phyloP scores from a whole-genome alignment of 2,113 vertebrate genomes.

The Tautogolabrus adspersus region DNA sequence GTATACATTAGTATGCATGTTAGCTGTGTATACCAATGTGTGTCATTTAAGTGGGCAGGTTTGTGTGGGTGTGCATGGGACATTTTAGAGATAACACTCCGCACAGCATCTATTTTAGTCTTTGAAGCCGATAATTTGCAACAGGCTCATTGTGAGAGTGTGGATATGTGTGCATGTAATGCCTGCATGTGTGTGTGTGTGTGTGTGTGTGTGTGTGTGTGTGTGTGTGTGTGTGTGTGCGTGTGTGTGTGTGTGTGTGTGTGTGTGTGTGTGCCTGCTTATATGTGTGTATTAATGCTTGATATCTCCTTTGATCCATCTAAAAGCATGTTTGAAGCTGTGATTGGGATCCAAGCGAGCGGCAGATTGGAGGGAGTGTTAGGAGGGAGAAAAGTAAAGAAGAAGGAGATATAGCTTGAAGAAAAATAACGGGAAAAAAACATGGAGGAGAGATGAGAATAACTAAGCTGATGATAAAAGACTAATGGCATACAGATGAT shows the following conservation, averaged over 20 bases:
- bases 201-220: no score
- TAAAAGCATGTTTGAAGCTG: conserved; percentile 72
- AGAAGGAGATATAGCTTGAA: not conserved
- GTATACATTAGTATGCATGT: conserved; percentile 17
- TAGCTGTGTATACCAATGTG: not conserved
- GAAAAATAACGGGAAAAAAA: not conserved
- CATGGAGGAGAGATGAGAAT: not conserved
- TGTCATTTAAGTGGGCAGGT: not conserved
- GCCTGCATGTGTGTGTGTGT: not conserved
- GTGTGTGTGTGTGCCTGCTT: no score
- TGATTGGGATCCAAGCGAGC: conserved; percentile 42
- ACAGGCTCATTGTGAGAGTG: conserved; percentile 33
- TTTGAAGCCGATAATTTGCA: conserved; percentile 75
- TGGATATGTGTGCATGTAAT: conserved; percentile 21
- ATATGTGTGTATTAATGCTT: conserved; percentile 33
- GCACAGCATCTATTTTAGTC: conserved; percentile 53
- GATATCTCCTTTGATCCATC: conserved; percentile 73
- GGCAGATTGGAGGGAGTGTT: conserved; percentile 29
- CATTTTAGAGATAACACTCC: conserved; percentile 18
- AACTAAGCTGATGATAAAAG: conserved; percentile 13
- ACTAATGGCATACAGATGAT: conserved; percentile 42
- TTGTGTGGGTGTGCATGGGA: conserved; percentile 12
- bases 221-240: not conserved
- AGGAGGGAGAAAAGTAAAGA: not conserved
- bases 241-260: not conserved